These are phyloP conservation scores for Proisotoma minuta DNA, from an alignment of 2,888 invertebrate species.

Conservation along the genomic window DNA sequence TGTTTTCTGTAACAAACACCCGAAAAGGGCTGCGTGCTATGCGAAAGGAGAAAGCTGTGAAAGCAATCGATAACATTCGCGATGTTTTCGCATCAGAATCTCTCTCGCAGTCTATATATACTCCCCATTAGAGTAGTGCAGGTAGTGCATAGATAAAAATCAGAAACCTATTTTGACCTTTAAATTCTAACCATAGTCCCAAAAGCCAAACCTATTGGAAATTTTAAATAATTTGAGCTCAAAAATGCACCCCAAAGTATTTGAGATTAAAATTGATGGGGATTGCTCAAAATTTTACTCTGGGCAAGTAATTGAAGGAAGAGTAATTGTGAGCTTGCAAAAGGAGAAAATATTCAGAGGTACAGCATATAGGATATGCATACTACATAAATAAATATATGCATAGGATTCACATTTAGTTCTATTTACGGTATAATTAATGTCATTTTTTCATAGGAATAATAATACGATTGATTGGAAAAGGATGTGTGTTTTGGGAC, in stretches of 20 bases:
- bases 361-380: neutral
- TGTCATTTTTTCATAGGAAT: constrained; percentile 24
- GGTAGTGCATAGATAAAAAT: too few species aligned
- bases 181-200: too few species aligned
- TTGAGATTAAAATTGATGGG: constrained; percentile 29
- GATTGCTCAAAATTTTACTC: constrained; percentile 20
- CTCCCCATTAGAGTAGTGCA: too few species aligned
- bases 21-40: neutral
- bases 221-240: too few species aligned
- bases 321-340: constrained; percentile 21
- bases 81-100: too few species aligned
- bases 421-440: too few species aligned
- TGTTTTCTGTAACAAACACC: neutral
- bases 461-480: constrained; percentile 24
- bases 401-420: neutral
- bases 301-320: constrained; percentile 27
- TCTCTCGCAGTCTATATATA: too few species aligned
- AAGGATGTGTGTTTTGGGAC: constrained; percentile 30
- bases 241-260: constrained; percentile 30
- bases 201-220: too few species aligned
- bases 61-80: neutral
- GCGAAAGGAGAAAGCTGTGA: constrained; percentile 1
- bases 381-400: neutral
- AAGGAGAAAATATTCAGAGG: constrained; percentile 34
- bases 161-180: too few species aligned